These are phyloP conservation scores for Cheilosia grossa DNA, from an alignment of 2,888 invertebrate genomes.

Conservation along the genomic window DNA sequence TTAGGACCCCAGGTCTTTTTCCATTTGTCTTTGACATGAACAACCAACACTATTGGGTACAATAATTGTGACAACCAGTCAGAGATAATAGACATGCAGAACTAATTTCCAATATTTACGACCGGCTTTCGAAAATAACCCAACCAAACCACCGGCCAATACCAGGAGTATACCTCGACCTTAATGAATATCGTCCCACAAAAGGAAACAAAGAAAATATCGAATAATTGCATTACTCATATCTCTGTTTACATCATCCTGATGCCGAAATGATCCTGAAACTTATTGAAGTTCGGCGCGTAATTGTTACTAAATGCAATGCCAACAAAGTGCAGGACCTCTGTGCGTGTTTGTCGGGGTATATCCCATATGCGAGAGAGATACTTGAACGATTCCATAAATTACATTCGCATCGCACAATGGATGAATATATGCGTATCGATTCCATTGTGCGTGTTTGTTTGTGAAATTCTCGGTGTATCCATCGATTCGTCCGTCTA, in stretches of 20 bases:
- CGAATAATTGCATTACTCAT: conserved; percentile 60
- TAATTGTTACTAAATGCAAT: conserved; percentile 69
- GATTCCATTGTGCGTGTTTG: conserved; percentile 57
- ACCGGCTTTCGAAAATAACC: background rate
- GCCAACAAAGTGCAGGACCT: conserved; percentile 39
- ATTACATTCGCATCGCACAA: conserved; percentile 53
- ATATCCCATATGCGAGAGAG: conserved; percentile 19
- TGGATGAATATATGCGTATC: conserved; percentile 70
- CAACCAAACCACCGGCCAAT: conserved; percentile 2
- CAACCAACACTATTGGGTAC: no score
- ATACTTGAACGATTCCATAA: conserved; percentile 69
- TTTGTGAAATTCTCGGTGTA: conserved; percentile 25
- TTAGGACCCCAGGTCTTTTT: no score
- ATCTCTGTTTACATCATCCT: conserved; percentile 56
- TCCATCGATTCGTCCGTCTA: conserved; percentile 45
- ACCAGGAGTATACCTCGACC: background rate
- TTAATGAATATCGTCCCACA: conserved; percentile 3
- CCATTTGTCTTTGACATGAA: no score
- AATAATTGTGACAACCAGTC: no score
- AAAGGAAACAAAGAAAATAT: conserved; percentile 12
- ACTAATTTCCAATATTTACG: no score
- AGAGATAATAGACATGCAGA: no score
- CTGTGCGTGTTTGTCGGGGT: conserved; percentile 20
- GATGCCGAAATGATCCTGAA: conserved; percentile 59
- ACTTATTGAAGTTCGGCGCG: conserved; percentile 60